Percentiles rank a stretch among this genome's conserved stretches.
Conservation (phyloP, 2,113 vertebrate genomes). For the Nothocercus julius region DNA sequence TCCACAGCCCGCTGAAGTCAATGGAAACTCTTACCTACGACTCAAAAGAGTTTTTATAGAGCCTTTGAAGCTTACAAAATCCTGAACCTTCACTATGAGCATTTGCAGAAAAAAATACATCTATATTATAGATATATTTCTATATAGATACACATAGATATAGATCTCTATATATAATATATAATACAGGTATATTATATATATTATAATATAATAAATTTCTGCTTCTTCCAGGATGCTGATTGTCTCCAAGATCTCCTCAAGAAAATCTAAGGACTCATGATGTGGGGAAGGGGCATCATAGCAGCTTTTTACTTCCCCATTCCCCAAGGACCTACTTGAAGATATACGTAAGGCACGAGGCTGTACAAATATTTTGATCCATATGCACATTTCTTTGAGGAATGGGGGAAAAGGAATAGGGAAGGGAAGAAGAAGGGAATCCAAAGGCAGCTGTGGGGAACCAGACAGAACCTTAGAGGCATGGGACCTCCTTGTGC, state of each 20-base stretch:
- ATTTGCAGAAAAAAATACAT: neutral
- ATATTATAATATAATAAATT: too few species aligned
- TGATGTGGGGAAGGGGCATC: neutral
- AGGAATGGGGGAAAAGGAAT: neutral
- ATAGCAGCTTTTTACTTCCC: neutral
- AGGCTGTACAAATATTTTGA: neutral
- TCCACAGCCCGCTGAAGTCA: neutral
- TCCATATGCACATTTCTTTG: neutral
- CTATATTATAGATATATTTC: too few species aligned
- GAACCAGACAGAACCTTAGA: neutral
- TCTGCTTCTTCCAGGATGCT: constrained; percentile 1
- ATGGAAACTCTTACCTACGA: neutral
- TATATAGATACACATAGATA: too few species aligned
- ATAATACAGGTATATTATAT: too few species aligned
- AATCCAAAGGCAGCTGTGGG: neutral
- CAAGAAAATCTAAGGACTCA: neutral
- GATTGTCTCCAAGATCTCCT: neutral
- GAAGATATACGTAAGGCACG: neutral
- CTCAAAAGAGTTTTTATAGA: neutral
- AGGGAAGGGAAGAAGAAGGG: neutral
- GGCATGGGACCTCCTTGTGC: neutral
- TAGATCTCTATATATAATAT: too few species aligned
- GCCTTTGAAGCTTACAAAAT: neutral
- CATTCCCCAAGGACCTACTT: too few species aligned
- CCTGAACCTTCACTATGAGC: neutral